A percentile compares a stretch with the other conserved stretches of the same genome.
Evolutionary conservation across 2,113 vertebrate species (phyloP).

Genomic region (Pelobates fuscus): DNA sequence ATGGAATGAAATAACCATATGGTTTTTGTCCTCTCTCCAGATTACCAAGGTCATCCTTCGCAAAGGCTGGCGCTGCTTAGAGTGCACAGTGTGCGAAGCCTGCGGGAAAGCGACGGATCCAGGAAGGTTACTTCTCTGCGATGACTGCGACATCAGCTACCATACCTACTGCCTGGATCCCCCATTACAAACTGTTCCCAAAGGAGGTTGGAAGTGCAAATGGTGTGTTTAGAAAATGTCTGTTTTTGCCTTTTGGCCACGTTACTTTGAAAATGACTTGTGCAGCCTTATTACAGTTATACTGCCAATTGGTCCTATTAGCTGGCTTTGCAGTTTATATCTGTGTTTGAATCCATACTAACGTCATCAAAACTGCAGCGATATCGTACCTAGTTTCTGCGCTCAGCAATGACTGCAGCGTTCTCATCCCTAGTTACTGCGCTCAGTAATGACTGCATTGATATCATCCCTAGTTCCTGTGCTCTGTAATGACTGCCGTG

Average conservation of each 20-base stretch:
- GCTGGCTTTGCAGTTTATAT: not conserved
- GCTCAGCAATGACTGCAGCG: too few relatives aligned
- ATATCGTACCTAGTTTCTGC: too few relatives aligned
- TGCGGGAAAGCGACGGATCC: conserved; percentile 94
- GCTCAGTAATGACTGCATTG: too few relatives aligned
- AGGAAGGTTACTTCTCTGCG: conserved; percentile 87
- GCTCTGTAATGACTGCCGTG: too few relatives aligned
- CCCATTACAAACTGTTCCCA: conserved; percentile 91
- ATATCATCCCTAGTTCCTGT: too few relatives aligned
- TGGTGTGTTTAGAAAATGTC: conserved; percentile 72
- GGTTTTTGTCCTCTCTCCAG: conserved; percentile 65
- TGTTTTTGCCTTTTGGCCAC: too few relatives aligned
- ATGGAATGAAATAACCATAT: too few relatives aligned
- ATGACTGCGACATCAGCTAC: conserved; percentile 98
- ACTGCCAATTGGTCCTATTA: too few relatives aligned
- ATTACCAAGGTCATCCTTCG: conserved; percentile 91
- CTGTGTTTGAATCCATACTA: not conserved
- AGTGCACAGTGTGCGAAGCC: conserved; percentile 95
- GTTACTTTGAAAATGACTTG: too few relatives aligned
- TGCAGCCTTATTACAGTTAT: too few relatives aligned
- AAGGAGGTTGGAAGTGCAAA: conserved; percentile 98
- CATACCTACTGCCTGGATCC: conserved; percentile 97
- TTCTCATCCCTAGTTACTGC: too few relatives aligned
- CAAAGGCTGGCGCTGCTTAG: conserved; percentile 96
- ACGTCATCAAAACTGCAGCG: too few relatives aligned